Evolutionary conservation across 2,113 vertebrate species (phyloP), one percentile per base, ranked within the genome.

Genomic region (Seriola dumerili): DNA sequence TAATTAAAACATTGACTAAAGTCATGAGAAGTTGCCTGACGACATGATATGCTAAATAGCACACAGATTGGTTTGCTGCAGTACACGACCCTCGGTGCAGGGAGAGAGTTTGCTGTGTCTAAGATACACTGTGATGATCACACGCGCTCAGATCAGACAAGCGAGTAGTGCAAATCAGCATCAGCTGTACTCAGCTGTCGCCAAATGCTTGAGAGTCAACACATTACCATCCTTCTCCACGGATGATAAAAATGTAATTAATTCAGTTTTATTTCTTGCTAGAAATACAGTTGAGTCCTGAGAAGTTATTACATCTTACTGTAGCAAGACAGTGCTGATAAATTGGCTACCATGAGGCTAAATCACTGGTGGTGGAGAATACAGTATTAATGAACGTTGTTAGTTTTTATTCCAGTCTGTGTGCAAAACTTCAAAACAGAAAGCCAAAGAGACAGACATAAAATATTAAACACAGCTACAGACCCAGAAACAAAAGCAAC

Each of bases 351-450:
- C 57, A 38, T n/a, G 62, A 78, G 66, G 54, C 17, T 72, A 67
- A 83, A 79, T 77, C 79, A 82, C 76, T 52, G 54, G 54, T 40
- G 58, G 73, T 62, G 58, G 13, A 29, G 54, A 72, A 73, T 78
- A n/a, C 65, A 83, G 40, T 64, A 74, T 88, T 84, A 72, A 92
- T 83, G 74, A 78, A 58, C 13, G 1, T 46, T 71, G 23, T 71
- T 67, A 6, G n/a, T 72, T 87, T 54, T 85, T 57, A 66, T 83
- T 70, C 64, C 34, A 59, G 64, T 50, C 16, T 83, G 23, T 32
- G 58, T 55, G 48, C 38, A 62, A 73, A 85, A 72, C 68, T 65
- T 84, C 54, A 68, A 84, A 85, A 82, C 57, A 75, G 55, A 76
- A 78, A 79, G 48, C 63, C 0, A 3, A 38, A 23, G 73, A 78